A percentile compares a stretch with the other conserved stretches of the same genome.
phyloP scores from a whole-genome alignment of 2,797 vertebrate species.

The Lophura swinhoii region DNA sequence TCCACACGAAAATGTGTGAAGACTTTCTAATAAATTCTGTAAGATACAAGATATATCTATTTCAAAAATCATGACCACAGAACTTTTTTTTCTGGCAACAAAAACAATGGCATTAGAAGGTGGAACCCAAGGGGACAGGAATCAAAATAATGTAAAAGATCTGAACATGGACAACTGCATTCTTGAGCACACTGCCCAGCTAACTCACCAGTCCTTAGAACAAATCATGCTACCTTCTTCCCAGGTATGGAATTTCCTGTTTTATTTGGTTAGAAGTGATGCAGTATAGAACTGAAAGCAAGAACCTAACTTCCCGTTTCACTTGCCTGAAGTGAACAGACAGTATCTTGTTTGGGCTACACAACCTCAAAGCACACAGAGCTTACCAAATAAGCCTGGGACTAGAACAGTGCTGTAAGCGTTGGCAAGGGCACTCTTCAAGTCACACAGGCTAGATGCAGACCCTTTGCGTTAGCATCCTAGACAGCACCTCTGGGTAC shows the following conservation, averaged over 20 bases:
- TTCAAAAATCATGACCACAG: background rate
- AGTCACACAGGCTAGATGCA: background rate
- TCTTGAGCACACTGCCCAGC: background rate
- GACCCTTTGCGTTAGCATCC: background rate
- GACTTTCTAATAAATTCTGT: background rate
- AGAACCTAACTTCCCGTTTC: background rate
- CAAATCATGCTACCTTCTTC: background rate
- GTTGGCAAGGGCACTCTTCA: background rate
- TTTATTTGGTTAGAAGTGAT: background rate
- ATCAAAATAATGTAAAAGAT: conserved; percentile 24
- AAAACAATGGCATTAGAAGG: background rate
- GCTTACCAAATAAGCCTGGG: background rate
- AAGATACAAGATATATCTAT: background rate
- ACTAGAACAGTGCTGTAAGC: background rate
- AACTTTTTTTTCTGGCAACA: background rate
- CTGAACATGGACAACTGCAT: background rate
- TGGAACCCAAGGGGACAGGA: background rate
- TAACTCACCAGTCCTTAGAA: background rate
- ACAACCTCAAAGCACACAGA: background rate
- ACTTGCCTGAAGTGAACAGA: background rate
- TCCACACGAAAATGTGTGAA: background rate
- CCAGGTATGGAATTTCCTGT: background rate
- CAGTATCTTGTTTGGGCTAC: background rate
- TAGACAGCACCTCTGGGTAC: background rate
- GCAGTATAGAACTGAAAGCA: background rate